These are phyloP conservation scores for Silurus aristotelis DNA, from an alignment of 2,797 vertebrate genomes.

Conservation along the genomic window DNA sequence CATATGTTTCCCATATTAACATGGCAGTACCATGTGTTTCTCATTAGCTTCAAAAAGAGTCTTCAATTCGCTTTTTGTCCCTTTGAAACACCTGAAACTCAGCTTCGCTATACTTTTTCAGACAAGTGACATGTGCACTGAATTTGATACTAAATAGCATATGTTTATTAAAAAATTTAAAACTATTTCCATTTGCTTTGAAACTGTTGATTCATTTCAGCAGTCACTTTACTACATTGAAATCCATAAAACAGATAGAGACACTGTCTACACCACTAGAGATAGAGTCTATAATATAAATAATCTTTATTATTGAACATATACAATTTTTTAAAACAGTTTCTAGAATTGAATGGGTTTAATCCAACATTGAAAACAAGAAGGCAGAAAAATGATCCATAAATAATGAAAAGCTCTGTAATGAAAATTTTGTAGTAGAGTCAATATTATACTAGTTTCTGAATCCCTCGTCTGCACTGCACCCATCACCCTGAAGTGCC, in stretches of 20 bases:
- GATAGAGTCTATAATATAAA: neutral
- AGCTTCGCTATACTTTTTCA: neutral
- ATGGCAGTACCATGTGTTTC: slow-evolving; percentile 53
- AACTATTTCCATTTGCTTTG: neutral
- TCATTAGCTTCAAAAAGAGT: slow-evolving; percentile 48
- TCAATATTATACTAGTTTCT: neutral
- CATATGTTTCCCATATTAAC: slow-evolving; percentile 40
- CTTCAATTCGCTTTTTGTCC: neutral
- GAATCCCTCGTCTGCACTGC: neutral
- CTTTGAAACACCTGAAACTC: neutral
- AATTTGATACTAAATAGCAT: neutral
- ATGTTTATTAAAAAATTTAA: neutral
- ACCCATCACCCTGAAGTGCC: neutral
- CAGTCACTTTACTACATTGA: neutral
- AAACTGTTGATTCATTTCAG: neutral
- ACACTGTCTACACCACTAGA: neutral
- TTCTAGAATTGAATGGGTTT: neutral
- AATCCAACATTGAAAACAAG: neutral
- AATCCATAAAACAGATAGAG: neutral
- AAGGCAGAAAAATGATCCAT: neutral
- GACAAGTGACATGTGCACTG: neutral
- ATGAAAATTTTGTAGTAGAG: neutral
- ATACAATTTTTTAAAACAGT: neutral
- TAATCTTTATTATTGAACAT: neutral
- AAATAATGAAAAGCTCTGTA: neutral